Evolutionary conservation across 2,888 invertebrate species (phyloP).

Genomic region (Nymphalis c-album): DNA sequence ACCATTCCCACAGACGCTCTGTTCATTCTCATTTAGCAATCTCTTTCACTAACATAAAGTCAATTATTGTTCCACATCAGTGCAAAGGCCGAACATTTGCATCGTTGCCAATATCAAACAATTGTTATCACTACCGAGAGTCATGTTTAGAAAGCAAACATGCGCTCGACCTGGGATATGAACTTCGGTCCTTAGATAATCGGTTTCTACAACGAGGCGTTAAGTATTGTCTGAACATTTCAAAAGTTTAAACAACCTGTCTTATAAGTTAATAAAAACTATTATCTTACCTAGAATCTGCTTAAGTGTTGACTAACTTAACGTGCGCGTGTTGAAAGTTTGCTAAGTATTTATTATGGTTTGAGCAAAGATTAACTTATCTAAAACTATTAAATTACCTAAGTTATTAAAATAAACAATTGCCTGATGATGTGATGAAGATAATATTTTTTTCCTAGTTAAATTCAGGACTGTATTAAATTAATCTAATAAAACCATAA

Average conservation of each 20-base stretch:
- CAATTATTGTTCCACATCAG: slow-evolving; percentile 28
- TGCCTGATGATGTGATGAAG: too few species aligned
- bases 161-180: slow-evolving; percentile 31
- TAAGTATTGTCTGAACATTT: slow-evolving; percentile 13
- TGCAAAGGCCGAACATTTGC: slow-evolving; percentile 36
- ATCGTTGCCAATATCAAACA: slow-evolving; percentile 27
- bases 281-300: background rate
- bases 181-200: slow-evolving; percentile 35
- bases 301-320: slow-evolving; percentile 2
- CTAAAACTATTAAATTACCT: background rate
- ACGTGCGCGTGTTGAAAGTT: background rate
- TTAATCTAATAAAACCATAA: too few species aligned
- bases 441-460: too few species aligned
- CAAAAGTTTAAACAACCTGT: slow-evolving; percentile 6
- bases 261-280: slow-evolving; percentile 8
- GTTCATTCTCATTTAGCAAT: slow-evolving; percentile 21
- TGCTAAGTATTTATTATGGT: background rate
- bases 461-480: too few species aligned
- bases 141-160: slow-evolving; percentile 36
- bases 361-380: background rate
- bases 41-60: slow-evolving; percentile 24
- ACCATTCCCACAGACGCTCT: slow-evolving; percentile 16
- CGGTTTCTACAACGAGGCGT: slow-evolving; percentile 16
- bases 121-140: slow-evolving; percentile 35
- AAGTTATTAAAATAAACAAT: too few species aligned